Conservation (phyloP, 2,888 invertebrate genomes). For the Cephonodes hylas region DNA sequence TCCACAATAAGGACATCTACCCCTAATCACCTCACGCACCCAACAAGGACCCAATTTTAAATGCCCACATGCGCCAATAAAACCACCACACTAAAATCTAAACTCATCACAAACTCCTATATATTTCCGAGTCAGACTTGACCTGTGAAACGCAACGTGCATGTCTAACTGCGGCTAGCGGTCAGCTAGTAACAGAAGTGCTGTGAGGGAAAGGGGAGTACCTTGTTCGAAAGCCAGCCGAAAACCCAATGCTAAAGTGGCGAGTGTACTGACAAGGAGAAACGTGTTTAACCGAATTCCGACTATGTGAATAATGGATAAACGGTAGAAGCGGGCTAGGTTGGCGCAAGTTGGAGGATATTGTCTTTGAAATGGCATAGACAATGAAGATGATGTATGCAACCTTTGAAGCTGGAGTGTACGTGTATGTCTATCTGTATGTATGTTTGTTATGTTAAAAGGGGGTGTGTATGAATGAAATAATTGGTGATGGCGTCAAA, state of each 20-base stretch:
- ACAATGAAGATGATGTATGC: background rate
- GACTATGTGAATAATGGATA: conserved; percentile 46
- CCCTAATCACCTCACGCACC: too few relatives aligned
- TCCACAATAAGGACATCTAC: too few relatives aligned
- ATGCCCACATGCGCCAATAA: too few relatives aligned
- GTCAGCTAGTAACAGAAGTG: conserved; percentile 4
- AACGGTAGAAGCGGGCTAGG: conserved; percentile 7
- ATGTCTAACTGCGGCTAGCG: background rate
- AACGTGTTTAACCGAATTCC: conserved; percentile 43
- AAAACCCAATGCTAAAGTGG: conserved; percentile 1
- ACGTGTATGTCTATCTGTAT: background rate
- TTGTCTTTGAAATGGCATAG: background rate
- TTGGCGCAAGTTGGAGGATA: conserved; percentile 13
- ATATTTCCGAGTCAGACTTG: background rate
- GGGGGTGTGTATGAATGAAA: too few relatives aligned
- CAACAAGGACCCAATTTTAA: too few relatives aligned
- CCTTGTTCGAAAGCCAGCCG: background rate
- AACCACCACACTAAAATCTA: background rate
- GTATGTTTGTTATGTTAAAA: too few relatives aligned
- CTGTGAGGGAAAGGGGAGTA: background rate
- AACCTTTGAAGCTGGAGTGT: background rate
- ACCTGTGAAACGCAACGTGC: background rate
- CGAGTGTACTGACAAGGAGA: conserved; percentile 28
- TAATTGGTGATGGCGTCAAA: too few relatives aligned
- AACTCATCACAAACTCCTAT: background rate